Evolutionary conservation across 2,797 vertebrate genomes (phyloP).

Genomic region (Choloepus didactylus): DNA sequence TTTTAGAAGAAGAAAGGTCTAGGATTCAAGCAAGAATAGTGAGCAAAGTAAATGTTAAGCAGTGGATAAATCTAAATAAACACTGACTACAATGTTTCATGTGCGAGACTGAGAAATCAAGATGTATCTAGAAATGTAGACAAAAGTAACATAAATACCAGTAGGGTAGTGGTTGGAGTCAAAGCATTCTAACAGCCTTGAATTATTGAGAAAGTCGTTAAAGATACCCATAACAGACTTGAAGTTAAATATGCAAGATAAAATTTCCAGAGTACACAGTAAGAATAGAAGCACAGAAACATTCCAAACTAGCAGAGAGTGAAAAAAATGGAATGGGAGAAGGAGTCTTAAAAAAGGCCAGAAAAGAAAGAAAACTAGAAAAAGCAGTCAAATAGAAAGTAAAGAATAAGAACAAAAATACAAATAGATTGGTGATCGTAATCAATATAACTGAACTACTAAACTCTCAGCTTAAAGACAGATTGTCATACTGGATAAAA

Average conservation of each 20-base stretch:
- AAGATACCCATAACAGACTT: background rate
- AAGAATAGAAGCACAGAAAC: background rate
- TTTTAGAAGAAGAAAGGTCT: slow-evolving; percentile 17
- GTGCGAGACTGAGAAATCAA: slow-evolving; percentile 17
- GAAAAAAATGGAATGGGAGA: background rate
- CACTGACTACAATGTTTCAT: background rate
- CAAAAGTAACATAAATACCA: slow-evolving; percentile 10
- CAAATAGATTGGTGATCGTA: background rate
- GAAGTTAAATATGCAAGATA: slow-evolving; percentile 11
- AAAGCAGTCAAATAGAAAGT: background rate
- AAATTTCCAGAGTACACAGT: background rate
- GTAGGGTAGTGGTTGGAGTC: background rate
- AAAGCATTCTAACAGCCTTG: background rate
- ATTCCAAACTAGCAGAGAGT: background rate
- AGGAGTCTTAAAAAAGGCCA: background rate
- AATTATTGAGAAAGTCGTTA: slow-evolving; percentile 3
- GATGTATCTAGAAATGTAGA: background rate
- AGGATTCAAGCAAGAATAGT: slow-evolving; percentile 45
- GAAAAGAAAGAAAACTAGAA: background rate
- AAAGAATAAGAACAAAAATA: slow-evolving; percentile 48
- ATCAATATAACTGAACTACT: background rate
- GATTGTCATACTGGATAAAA: background rate
- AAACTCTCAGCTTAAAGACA: background rate
- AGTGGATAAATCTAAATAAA: background rate
- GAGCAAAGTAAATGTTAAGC: slow-evolving; percentile 26